A percentile compares a stretch with the other conserved stretches of the same genome.
phyloP scores from a whole-genome alignment of 2,797 vertebrate genomes.

The Momotus momota region DNA sequence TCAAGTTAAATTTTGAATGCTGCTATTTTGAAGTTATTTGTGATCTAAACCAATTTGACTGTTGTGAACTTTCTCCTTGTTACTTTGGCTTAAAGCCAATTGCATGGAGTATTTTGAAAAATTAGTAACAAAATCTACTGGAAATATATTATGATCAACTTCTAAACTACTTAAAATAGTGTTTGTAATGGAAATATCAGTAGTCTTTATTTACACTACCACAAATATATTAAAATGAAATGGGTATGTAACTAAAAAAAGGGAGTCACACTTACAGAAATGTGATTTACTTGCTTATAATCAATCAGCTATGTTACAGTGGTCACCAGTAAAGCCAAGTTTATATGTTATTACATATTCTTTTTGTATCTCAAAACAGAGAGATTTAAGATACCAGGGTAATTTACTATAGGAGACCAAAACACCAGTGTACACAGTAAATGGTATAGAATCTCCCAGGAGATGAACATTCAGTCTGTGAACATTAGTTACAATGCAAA shows the following conservation, averaged over 20 bases:
- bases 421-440: not conserved
- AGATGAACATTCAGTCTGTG: not conserved
- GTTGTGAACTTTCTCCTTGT: not conserved
- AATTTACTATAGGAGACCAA: not conserved
- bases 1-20: slow-evolving; percentile 8
- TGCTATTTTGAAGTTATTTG: slow-evolving; percentile 9
- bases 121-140: not conserved
- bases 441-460: not conserved
- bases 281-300: not conserved
- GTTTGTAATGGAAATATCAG: slow-evolving; percentile 15
- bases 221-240: not conserved
- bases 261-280: not conserved
- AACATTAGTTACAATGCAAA: not conserved
- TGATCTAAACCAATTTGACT: not conserved
- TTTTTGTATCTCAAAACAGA: not conserved
- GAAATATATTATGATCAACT: slow-evolving; percentile 19
- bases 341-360: not conserved
- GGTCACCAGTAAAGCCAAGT: not conserved
- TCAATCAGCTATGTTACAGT: not conserved
- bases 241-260: not conserved
- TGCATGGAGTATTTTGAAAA: not conserved
- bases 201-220: not conserved
- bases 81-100: not conserved
- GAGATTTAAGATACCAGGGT: not conserved
- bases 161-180: not conserved